These are phyloP conservation scores for Archaeoteleia sp. DNA, from an alignment of 2,888 invertebrate species.

Conservation along the genomic window DNA sequence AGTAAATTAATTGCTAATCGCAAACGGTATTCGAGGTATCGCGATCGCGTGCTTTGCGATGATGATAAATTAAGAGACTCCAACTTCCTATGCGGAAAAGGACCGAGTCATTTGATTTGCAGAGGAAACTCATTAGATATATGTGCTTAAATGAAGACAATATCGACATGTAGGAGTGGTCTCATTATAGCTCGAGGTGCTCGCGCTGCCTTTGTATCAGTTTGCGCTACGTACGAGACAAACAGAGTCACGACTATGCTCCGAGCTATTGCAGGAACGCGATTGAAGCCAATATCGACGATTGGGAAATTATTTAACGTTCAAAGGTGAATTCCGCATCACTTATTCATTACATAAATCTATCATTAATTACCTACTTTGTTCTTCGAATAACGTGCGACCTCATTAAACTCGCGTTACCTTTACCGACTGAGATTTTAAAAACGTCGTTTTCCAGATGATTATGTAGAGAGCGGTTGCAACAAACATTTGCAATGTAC, in stretches of 20 bases:
- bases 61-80: constrained; percentile 12
- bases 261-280: constrained; percentile 24
- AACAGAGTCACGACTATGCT: constrained; percentile 29
- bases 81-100: constrained; percentile 15
- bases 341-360: constrained; percentile 7
- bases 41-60: background rate
- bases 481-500: no score
- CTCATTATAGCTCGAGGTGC: constrained; percentile 27
- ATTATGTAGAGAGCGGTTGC: no score
- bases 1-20: background rate
- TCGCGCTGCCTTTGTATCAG: constrained; percentile 20
- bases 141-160: constrained; percentile 31
- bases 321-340: constrained; percentile 13
- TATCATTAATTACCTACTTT: background rate
- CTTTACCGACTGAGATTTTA: no score
- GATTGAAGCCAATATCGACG: constrained; percentile 25
- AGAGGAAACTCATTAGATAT: constrained; percentile 29
- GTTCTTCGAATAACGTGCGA: no score
- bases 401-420: no score
- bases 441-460: no score
- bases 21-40: background rate
- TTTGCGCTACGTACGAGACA: constrained; percentile 22
- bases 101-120: constrained; percentile 11
- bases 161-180: constrained; percentile 25
- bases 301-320: constrained; percentile 29